These are phyloP conservation scores for Lanius ludovicianus DNA, from an alignment of 2,113 vertebrate species.

Conservation along the genomic window DNA sequence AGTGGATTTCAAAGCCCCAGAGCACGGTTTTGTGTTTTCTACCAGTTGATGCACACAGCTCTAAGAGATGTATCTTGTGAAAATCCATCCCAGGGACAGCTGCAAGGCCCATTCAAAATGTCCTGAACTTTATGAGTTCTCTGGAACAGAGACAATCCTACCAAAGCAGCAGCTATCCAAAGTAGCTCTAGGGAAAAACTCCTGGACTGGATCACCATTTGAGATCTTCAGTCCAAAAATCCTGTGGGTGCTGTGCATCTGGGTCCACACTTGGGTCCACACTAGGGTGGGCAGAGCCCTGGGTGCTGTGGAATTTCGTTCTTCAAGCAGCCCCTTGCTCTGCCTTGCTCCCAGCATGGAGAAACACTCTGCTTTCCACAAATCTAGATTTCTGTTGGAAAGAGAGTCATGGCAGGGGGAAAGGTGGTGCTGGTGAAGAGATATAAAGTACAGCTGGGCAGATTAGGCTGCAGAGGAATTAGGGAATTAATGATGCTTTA, in stretches of 20 bases:
- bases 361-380: rapidly evolving
- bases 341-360: not conserved
- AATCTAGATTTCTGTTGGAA: not conserved
- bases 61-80: not conserved
- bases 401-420: not conserved
- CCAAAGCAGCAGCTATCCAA: not conserved
- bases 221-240: not conserved
- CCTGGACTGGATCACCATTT: not conserved
- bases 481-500: not conserved
- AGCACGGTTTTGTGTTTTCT: not conserved
- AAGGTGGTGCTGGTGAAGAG: not conserved
- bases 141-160: not conserved
- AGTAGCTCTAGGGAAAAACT: not conserved
- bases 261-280: not conserved
- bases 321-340: not conserved
- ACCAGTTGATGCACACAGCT: not conserved
- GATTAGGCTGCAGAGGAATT: not conserved
- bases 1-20: not conserved
- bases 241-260: not conserved
- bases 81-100: not conserved
- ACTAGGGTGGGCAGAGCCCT: not conserved
- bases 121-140: not conserved
- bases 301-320: rapidly evolving
- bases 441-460: not conserved
- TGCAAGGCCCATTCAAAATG: not conserved